Evolutionary conservation across 2,113 vertebrate species (phyloP).

Genomic region (Anhinga rufa): DNA sequence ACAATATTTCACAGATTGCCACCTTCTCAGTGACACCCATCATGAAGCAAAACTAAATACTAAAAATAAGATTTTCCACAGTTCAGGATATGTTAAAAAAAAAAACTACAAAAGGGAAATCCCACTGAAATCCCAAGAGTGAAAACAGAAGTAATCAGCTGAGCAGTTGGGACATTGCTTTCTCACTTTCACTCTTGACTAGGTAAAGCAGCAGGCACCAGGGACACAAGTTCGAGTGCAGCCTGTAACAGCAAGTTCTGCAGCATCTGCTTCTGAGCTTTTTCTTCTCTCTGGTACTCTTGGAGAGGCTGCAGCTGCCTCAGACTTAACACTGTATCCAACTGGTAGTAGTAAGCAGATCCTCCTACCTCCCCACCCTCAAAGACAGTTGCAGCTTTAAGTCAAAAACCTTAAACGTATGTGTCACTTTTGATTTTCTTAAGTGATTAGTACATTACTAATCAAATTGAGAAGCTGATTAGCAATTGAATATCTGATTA

Average conservation of each 20-base stretch:
- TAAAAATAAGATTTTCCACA: background rate
- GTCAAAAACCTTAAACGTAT: background rate
- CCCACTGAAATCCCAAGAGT: background rate
- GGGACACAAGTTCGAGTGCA: background rate
- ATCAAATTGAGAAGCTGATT: conserved; percentile 67
- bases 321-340: background rate
- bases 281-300: background rate
- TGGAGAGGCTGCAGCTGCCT: background rate
- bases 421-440: conserved; percentile 32
- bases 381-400: background rate
- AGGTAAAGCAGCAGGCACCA: background rate
- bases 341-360: background rate
- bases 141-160: background rate
- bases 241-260: background rate
- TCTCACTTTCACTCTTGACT: background rate
- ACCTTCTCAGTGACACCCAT: background rate
- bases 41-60: background rate
- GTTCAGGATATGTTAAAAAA: background rate
- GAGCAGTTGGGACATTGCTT: background rate
- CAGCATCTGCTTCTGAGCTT: background rate
- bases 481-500: conserved; percentile 64
- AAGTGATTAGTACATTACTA: conserved; percentile 52
- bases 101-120: background rate
- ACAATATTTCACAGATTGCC: background rate
- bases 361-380: background rate